Base-by-base conservation (phyloP, 2,888 invertebrate species). In the Antheraea yamamai region DNA sequence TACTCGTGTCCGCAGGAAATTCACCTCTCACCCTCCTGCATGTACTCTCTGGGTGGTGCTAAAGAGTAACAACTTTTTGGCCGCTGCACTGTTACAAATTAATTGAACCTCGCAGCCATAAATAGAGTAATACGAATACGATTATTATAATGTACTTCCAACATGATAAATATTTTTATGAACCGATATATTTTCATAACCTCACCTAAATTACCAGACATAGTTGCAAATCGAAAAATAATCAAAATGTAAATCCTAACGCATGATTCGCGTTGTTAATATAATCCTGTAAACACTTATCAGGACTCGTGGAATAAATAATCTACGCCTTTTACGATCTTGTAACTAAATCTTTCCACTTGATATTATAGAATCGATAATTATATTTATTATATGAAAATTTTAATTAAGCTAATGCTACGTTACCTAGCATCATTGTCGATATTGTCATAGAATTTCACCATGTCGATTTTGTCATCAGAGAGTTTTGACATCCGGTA, bases 401-500 rank as follows among this genome's bases (percentile, higher is more conserved):
- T 58, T 20, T n/a, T n/a, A n/a, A n/a, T 58, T 2, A 74, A 68
- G 71, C 14, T 39, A 39, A 7, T 58, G 58, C 58, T 71, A 47
- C 4, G 35, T 75, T 26, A 82, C 82, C 77, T 71, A n/a, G 72
- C 75, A n/a, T 77, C 73, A 2, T 70, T 47, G 66, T 78, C 78
- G 2, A 83, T 35, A 7, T 64, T 51, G 64, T 84, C 78, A 72
- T 78, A 75, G 76, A 84, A 83, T 18, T 74, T 2, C 3, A 83
- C 73, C 77, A 81, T 76, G 7, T 77, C 76, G 14, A 75, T 74
- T n/a, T 82, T 79, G 8, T 68, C 72, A 8, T 58, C 51, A 18
- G 81, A 79, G n/a, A 72, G 72, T 20, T 73, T 74, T 12, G 20
- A 12, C 72, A 72, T 74, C 18, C 39, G 35, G 55, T 74, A 74